A percentile compares a stretch with the other conserved stretches of the same genome.
Evolutionary conservation across 2,888 invertebrate genomes (phyloP).

Genomic region (Salpingus planirostris): DNA sequence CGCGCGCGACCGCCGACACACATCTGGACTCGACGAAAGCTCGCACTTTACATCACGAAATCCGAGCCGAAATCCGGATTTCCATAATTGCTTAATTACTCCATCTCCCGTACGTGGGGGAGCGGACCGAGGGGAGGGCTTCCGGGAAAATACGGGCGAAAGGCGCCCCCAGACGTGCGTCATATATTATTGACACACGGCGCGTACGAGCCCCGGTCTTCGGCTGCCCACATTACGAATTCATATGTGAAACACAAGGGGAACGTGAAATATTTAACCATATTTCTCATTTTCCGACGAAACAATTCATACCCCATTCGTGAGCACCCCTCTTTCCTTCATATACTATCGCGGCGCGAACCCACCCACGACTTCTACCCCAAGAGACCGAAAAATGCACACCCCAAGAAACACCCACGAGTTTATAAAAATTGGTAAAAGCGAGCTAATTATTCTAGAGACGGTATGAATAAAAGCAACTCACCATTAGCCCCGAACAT

Average conservation of each 20-base stretch:
- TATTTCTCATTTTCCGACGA: conserved; percentile 37
- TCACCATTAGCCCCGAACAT: conserved; percentile 50
- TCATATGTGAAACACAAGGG: conserved; percentile 43
- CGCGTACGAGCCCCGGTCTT: conserved; percentile 26
- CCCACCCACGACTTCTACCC: not conserved
- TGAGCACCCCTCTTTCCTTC: no score
- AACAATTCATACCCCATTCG: conserved; percentile 20
- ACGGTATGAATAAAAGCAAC: conserved; percentile 27
- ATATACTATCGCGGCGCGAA: not conserved
- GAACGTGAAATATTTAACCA: conserved; percentile 44
- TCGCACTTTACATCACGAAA: no score
- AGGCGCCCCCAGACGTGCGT: conserved; percentile 31
- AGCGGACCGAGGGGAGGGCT: conserved; percentile 1
- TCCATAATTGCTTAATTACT: no score
- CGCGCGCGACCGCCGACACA: conserved; percentile 15
- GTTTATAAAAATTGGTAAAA: not conserved
- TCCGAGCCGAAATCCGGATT: no score
- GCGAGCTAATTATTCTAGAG: not conserved
- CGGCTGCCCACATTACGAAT: conserved; percentile 35
- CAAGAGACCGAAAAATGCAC: not conserved
- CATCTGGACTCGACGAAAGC: conserved; percentile 16
- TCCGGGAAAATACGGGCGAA: conserved; percentile 4
- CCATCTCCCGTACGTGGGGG: no score
- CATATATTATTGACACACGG: conserved; percentile 47
- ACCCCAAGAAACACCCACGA: not conserved